These are phyloP conservation scores for Amphipoea oculea DNA, from an alignment of 2,888 invertebrate genomes.

Conservation along the genomic window DNA sequence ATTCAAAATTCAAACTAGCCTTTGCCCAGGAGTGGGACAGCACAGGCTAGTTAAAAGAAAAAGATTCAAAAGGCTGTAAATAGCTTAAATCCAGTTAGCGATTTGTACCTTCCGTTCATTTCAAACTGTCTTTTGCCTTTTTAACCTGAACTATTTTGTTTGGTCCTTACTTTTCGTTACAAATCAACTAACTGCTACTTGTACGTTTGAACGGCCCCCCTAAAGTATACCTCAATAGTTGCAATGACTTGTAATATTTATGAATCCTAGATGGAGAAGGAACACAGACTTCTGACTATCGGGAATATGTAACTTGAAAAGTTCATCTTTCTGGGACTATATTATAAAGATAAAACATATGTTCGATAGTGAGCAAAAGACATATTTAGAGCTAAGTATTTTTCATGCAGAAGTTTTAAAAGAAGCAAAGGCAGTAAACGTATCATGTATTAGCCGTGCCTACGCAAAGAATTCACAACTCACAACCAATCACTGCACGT, in stretches of 20 bases:
- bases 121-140: not conserved
- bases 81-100: not conserved
- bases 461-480: conserved; percentile 15
- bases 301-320: not conserved
- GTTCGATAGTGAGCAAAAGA: no score
- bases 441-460: not conserved
- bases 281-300: not conserved
- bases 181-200: not conserved
- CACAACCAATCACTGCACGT: conserved; percentile 53
- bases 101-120: not conserved
- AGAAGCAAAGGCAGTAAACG: not conserved
- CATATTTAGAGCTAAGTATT: not conserved
- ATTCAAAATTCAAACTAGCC: no score
- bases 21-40: no score
- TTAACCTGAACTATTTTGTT: not conserved
- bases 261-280: not conserved
- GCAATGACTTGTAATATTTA: not conserved
- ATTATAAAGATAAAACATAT: not conserved
- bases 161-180: not conserved
- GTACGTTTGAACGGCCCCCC: not conserved
- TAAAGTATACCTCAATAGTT: not conserved
- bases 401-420: not conserved
- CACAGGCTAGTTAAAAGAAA: no score
- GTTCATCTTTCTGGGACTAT: not conserved
- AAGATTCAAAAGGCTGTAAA: not conserved